Conservation (phyloP, 92 coral and sea anemone genomes). For the Epizoanthus stellaris region DNA sequence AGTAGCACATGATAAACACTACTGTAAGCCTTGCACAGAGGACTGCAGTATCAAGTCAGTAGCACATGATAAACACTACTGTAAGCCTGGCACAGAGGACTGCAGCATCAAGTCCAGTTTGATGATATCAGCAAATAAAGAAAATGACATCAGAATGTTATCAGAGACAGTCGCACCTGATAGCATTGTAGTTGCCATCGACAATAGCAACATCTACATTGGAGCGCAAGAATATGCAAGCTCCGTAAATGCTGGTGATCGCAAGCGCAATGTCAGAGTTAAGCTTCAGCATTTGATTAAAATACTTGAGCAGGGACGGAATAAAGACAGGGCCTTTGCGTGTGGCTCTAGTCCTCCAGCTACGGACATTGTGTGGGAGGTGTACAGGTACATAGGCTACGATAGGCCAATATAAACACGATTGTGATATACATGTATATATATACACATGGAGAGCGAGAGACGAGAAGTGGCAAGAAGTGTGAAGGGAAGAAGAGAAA, state of each 20-base stretch:
- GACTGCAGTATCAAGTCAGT: background rate
- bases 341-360: conserved; percentile 99
- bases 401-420: background rate
- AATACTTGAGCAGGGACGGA: conserved; percentile 83
- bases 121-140: background rate
- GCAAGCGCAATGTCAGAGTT: conserved; percentile 89
- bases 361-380: conserved; percentile 97
- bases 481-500: too few species aligned
- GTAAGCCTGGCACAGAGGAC: background rate
- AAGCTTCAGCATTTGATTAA: conserved; percentile 93
- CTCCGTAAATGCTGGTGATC: conserved; percentile 72
- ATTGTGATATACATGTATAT: too few species aligned
- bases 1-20: background rate
- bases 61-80: background rate
- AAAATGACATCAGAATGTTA: background rate
- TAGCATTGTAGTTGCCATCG: conserved; percentile 81
- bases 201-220: conserved; percentile 96
- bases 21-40: background rate
- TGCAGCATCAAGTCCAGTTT: background rate
- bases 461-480: too few species aligned
- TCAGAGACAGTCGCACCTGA: conserved; percentile 15
- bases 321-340: conserved; percentile 80
- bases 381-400: conserved; percentile 76
- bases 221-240: conserved; percentile 99
- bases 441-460: too few species aligned